Evolutionary conservation across 2,113 vertebrate genomes (phyloP), one percentile per base, ranked within the genome.

Genomic region (Megaceryle torquata): DNA sequence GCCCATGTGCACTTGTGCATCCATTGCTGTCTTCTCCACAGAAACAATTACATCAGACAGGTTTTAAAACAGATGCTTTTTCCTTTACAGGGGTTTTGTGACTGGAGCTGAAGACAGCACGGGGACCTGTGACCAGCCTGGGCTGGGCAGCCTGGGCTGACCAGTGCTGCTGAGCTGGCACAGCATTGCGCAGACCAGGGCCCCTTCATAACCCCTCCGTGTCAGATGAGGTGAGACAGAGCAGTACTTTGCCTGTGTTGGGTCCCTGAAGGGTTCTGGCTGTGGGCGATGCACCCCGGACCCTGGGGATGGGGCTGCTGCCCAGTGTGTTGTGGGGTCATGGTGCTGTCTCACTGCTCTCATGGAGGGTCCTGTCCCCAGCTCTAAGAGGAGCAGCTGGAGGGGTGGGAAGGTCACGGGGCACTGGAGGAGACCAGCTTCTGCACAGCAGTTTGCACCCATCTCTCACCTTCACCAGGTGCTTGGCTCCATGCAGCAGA

Each of bases 391-490:
- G 44, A 53, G 71, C n/a, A 5, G 79, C 29, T 46, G 4, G 48
- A 39, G 54, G 63, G 46, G n/a, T 3, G 4, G 63, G 41, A 37
- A 44, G 70, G 31, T 22, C 15, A 2, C 6, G 2, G 37, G 64
- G 26, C 13, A 2, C 15, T 1, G 3, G 6, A 33, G 11, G 37
- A 25, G 14, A 43, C 57, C 26, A 1, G 0, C 26, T 46, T 24
- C 20, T 5, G 54, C 46, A 5, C 37, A 3, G 3, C 0, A n/a
- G 17, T 21, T 44, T 15, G n/a, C 18, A 9, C 43, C 24, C 13
- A 17, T 11, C 46, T n/a, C 80, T 39, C 22, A 6, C 51, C 64
- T 68, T 53, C 1, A 17, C 54, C 48, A 18, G 33, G 54, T 3
- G n/a, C 56, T 37, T 10, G 43, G 63, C 63, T 46, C 37, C 2